These are phyloP conservation scores for Puffinus mauretanicus DNA, from an alignment of 2,113 vertebrate genomes.

Conservation along the genomic window DNA sequence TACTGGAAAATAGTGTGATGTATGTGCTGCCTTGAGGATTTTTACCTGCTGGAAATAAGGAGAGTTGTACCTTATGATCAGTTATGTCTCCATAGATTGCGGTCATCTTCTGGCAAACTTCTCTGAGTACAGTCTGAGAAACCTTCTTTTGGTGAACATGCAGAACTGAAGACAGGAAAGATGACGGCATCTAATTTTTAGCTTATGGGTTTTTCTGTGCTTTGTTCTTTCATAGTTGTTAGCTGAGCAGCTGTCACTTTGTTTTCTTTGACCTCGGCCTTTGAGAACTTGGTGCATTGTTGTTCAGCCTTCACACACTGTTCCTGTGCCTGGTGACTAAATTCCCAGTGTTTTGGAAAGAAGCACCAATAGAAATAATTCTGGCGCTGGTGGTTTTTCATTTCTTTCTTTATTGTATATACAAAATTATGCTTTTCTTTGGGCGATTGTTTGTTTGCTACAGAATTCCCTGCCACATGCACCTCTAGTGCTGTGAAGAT, in stretches of 20 bases:
- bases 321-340: neutral
- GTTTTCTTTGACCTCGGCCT: neutral
- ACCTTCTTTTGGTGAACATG: neutral
- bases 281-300: neutral
- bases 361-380: neutral
- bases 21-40: neutral
- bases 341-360: neutral
- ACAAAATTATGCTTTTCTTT: neutral
- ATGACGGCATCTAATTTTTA: neutral
- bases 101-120: neutral
- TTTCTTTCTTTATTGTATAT: neutral
- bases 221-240: neutral
- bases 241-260: neutral
- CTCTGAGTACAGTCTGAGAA: neutral
- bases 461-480: neutral
- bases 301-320: neutral
- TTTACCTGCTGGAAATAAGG: neutral
- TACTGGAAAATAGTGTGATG: neutral
- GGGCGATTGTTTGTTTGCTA: neutral
- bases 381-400: fast-evolving
- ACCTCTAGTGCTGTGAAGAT: neutral
- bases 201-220: neutral
- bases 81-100: neutral
- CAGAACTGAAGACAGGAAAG: neutral
- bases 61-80: neutral